These are phyloP conservation scores for Hozukius guyotensis DNA, from an alignment of 2,797 vertebrate species.

Conservation along the genomic window DNA sequence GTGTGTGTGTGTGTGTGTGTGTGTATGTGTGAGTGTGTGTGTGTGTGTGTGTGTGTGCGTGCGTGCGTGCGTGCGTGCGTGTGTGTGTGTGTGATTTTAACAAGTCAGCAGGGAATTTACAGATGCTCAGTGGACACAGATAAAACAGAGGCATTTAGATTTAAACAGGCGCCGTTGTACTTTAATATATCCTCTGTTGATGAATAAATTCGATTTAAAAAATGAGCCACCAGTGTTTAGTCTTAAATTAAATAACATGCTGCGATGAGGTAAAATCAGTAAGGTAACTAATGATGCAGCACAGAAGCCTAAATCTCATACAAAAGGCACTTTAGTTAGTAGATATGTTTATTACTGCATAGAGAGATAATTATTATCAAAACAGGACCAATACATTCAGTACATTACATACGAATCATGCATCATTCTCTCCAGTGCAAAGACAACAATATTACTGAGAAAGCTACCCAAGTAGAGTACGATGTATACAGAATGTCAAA, in stretches of 20 bases:
- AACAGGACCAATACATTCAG: conserved; percentile 1
- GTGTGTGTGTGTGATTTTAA: neutral
- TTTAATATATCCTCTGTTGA: neutral
- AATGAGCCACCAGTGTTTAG: neutral
- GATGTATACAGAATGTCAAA: neutral
- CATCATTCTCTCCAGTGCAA: conserved; percentile 14
- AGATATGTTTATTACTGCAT: conserved; percentile 31
- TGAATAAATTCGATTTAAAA: neutral
- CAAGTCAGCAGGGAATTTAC: neutral
- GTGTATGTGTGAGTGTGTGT: neutral
- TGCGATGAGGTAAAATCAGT: neutral
- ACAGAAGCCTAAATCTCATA: neutral
- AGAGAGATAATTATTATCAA: neutral
- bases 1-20: neutral
- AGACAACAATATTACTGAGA: neutral
- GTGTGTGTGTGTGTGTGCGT: neutral
- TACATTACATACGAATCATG: conserved; percentile 33
- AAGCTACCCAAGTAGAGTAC: neutral
- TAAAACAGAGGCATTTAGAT: neutral
- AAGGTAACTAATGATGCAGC: neutral
- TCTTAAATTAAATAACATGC: neutral
- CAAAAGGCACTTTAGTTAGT: neutral
- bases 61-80: too few species aligned
- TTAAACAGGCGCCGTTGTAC: neutral
- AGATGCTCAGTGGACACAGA: neutral